Percentiles rank a stretch among this genome's conserved stretches.
These are phyloP conservation scores for Rhynchopsitta pachyrhyncha DNA, from an alignment of 2,113 vertebrate species.

Conservation along the genomic window DNA sequence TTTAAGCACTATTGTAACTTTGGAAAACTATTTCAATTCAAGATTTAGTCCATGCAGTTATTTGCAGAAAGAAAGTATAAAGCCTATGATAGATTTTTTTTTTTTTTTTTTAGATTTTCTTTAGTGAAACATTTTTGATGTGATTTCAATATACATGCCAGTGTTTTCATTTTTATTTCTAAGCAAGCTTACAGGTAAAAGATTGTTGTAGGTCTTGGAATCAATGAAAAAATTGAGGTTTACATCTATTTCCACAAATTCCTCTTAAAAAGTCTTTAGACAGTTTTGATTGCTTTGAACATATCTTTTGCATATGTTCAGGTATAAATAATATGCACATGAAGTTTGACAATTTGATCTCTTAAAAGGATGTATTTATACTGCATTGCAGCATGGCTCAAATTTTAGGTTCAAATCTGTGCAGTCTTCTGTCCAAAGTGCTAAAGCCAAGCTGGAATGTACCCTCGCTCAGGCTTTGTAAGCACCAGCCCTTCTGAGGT, in stretches of 20 bases:
- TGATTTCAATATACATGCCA: not conserved
- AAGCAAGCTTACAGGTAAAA: not conserved
- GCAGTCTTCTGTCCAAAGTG: not conserved
- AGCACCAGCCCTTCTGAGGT: not conserved
- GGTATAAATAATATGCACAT: not conserved
- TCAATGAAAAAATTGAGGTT: not conserved
- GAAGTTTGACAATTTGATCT: not conserved
- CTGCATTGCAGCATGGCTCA: not conserved
- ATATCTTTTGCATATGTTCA: not conserved
- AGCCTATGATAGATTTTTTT: not conserved
- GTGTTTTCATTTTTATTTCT: not conserved
- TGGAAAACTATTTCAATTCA: not conserved
- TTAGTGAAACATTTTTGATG: not conserved
- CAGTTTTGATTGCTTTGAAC: not conserved
- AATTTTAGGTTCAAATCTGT: not conserved
- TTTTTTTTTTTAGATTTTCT: not conserved
- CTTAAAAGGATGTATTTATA: not conserved
- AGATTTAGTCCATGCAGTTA: not conserved
- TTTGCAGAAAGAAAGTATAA: not conserved
- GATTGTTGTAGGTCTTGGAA: not conserved
- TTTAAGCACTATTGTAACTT: not conserved
- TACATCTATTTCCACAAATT: not conserved
- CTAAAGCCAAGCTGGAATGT: not conserved
- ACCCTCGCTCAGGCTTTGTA: not conserved
- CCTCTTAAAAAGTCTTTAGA: not conserved